Percentiles rank a stretch among this genome's conserved stretches.
These are phyloP conservation scores for Anolis sagrei DNA, from an alignment of 2,113 vertebrate genomes.

Conservation along the genomic window DNA sequence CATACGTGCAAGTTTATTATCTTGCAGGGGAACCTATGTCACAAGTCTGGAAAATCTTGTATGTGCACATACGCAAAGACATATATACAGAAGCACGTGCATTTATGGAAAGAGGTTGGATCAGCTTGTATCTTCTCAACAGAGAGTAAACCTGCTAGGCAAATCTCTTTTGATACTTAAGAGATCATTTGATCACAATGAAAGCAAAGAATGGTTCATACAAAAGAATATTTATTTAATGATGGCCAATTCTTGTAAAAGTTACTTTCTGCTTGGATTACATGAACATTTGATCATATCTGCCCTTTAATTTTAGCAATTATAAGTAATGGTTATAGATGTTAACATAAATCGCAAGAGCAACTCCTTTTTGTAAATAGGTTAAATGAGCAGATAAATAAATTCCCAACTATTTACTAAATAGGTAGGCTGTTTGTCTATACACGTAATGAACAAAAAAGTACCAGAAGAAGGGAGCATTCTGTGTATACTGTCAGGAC, in stretches of 20 bases:
- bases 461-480: too few relatives aligned
- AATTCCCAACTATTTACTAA: background rate
- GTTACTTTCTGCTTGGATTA: background rate
- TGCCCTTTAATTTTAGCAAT: background rate
- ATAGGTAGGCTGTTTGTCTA: background rate
- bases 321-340: background rate
- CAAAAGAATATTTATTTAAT: background rate
- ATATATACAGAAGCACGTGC: background rate
- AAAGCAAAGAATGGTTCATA: background rate
- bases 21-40: background rate
- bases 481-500: too few relatives aligned
- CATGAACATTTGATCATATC: background rate
- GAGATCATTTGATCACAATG: background rate
- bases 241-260: background rate
- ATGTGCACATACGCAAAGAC: background rate
- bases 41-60: background rate
- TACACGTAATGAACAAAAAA: too few relatives aligned
- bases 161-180: background rate
- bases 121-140: background rate
- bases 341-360: background rate
- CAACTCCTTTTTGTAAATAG: background rate
- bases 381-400: background rate
- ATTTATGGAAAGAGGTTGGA: background rate
- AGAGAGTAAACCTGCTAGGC: background rate
- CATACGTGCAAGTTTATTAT: background rate